Percentiles rank a stretch among this genome's conserved stretches.
Conservation (phyloP, 2,888 invertebrate genomes). For the Exocentrus adspersus region DNA sequence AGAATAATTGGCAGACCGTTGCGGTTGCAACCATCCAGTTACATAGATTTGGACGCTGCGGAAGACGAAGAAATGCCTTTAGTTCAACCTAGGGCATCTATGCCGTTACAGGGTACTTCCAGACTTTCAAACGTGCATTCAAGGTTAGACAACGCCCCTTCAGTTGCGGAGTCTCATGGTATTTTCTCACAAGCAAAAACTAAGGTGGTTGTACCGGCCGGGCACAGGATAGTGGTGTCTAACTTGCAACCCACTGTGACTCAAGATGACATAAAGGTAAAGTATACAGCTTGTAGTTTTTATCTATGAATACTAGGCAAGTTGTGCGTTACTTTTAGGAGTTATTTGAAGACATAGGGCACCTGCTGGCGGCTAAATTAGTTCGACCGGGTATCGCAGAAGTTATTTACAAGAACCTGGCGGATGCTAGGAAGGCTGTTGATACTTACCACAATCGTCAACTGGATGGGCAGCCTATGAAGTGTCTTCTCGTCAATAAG, state of each 20-base stretch:
- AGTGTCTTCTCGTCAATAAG: slow-evolving; percentile 85
- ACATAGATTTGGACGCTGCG: slow-evolving; percentile 58
- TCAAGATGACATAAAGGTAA: slow-evolving; percentile 88
- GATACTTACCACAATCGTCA: slow-evolving; percentile 94
- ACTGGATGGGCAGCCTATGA: slow-evolving; percentile 94
- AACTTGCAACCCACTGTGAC: slow-evolving; percentile 89
- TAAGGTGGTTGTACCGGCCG: slow-evolving; percentile 66
- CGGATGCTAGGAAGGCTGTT: slow-evolving; percentile 90
- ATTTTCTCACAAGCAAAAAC: slow-evolving; percentile 60
- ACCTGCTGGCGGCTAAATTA: slow-evolving; percentile 83
- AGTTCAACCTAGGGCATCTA: slow-evolving; percentile 43
- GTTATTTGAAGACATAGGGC: slow-evolving; percentile 92
- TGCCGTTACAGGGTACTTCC: slow-evolving; percentile 52
- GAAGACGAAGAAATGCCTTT: slow-evolving; percentile 58
- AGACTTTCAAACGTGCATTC: slow-evolving; percentile 60
- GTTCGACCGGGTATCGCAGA: slow-evolving; percentile 90
- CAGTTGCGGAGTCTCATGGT: slow-evolving; percentile 56
- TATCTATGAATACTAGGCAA: too few relatives aligned
- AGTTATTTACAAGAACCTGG: slow-evolving; percentile 86
- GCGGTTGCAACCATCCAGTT: slow-evolving; percentile 44
- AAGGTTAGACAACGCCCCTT: slow-evolving; percentile 63
- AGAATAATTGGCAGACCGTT: slow-evolving; percentile 14
- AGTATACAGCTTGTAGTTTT: too few relatives aligned
- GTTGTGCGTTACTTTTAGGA: slow-evolving; percentile 77
- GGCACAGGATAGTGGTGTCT: slow-evolving; percentile 89